Base-by-base conservation (phyloP, 92 coral and sea anemone species). In the Epizoanthus ramosus region DNA sequence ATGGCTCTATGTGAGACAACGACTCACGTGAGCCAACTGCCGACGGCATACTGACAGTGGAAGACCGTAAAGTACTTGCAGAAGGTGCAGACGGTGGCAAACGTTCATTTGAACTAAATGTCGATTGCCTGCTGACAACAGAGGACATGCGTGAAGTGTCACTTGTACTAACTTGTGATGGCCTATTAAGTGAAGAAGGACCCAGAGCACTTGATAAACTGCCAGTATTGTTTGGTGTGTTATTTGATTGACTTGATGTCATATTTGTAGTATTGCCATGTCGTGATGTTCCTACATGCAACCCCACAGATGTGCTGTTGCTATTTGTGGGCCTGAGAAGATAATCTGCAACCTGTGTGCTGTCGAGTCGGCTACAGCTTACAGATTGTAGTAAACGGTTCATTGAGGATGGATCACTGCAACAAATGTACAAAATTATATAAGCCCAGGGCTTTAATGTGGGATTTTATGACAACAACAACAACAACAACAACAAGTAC, bases 331-430 rank as follows among this genome's bases (percentile, higher is more conserved):
- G 90, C 14, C 90, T 90, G 53, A 89, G 73, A 59, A 91, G 73
- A 56, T 91, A 87, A 3, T 92, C 89, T 0, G 95, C 69, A 1
- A 91, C 88, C 54, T 89, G 93, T 47, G 91, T 94, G 23, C 91
- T 86, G 80, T 81, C 91, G 0, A 77, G 31, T 17, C 91, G 89
- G 4, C 90, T 86, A 43, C 85, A 91, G 3, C 90, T 90, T 15
- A 84, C 87, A 6, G 93, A 88, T 43, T 91, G 94, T 22, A 93
- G 84, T 2, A 93, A 85, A 24, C 89, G 94, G 71, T 91, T 88
- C 68, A 91, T 74, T 0, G 88, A 68, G 0, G 94, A 58, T 22
- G 86, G 90, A 74, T 73, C 85, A 68, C 97, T 93, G 74, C 31
- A 28, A 28, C 31, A 28, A 28, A 28, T 2, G 2, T 28, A 28